Percentiles rank a stretch among this genome's conserved stretches.
These are phyloP conservation scores for Uria lomvia DNA, from an alignment of 2,113 vertebrate species.

Conservation along the genomic window DNA sequence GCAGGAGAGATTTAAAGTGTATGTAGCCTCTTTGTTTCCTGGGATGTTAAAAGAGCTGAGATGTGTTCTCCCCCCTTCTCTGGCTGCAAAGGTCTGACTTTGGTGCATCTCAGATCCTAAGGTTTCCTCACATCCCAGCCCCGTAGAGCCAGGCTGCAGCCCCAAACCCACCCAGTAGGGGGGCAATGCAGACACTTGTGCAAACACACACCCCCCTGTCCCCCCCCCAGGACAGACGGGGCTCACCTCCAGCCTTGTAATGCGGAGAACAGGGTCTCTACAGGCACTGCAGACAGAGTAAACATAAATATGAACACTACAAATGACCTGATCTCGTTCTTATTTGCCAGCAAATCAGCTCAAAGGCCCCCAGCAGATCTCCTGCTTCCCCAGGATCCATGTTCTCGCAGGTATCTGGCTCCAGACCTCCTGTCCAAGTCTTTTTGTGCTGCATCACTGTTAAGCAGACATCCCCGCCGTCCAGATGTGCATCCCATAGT, in stretches of 20 bases:
- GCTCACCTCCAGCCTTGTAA: neutral
- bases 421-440: neutral
- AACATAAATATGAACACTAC: neutral
- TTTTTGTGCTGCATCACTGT: neutral
- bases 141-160: rapidly evolving
- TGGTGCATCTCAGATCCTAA: neutral
- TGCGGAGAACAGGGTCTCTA: neutral
- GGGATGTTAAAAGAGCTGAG: neutral
- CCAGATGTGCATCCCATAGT: rapidly evolving
- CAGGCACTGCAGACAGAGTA: neutral
- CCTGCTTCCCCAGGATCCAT: neutral
- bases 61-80: neutral
- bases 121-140: neutral
- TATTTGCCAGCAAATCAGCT: neutral
- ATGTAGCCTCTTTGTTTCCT: neutral
- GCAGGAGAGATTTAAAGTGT: neutral
- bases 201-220: neutral
- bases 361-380: neutral
- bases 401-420: neutral
- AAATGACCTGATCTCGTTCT: neutral
- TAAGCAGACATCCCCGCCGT: no score
- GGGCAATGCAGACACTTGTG: rapidly evolving
- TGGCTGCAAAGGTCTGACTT: neutral
- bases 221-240: neutral
- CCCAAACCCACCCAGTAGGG: neutral